Conservation (phyloP, 2,113 vertebrate species). For the Sarotherodon lohbergeri region DNA sequence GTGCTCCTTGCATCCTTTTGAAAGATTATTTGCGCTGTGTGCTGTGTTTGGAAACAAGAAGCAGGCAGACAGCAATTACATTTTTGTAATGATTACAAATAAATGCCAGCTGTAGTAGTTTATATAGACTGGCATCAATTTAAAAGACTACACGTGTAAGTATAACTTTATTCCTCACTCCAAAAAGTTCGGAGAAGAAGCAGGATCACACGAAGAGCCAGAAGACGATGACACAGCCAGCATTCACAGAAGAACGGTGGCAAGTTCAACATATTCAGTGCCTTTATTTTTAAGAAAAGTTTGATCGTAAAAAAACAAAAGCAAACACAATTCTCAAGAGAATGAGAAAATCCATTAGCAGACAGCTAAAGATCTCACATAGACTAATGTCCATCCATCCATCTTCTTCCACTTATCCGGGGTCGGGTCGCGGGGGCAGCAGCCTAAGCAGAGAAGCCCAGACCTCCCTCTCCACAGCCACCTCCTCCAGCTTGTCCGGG, state of each 20-base stretch:
- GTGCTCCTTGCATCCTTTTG: neutral
- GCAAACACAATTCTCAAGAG: neutral
- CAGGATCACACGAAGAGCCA: rapidly evolving
- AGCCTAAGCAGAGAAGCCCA: neutral
- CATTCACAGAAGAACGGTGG: neutral
- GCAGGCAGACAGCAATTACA: neutral
- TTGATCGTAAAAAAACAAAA: neutral
- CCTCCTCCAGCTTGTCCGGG: neutral
- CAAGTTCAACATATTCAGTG: neutral
- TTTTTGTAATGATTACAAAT: neutral
- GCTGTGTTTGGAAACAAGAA: neutral
- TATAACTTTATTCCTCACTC: neutral
- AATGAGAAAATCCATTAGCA: neutral
- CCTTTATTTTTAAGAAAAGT: neutral
- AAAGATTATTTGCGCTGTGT: neutral
- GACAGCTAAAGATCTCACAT: neutral
- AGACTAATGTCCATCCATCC: neutral
- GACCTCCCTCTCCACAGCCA: neutral
- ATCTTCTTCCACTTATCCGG: rapidly evolving
- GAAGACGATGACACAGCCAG: neutral
- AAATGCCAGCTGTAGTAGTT: neutral
- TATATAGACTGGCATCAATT: neutral
- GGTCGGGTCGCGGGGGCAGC: neutral
- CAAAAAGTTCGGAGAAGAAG: neutral
- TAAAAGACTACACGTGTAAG: neutral